Base-by-base conservation (phyloP, 2,888 invertebrate genomes). In the Ctenicera cuprea region DNA sequence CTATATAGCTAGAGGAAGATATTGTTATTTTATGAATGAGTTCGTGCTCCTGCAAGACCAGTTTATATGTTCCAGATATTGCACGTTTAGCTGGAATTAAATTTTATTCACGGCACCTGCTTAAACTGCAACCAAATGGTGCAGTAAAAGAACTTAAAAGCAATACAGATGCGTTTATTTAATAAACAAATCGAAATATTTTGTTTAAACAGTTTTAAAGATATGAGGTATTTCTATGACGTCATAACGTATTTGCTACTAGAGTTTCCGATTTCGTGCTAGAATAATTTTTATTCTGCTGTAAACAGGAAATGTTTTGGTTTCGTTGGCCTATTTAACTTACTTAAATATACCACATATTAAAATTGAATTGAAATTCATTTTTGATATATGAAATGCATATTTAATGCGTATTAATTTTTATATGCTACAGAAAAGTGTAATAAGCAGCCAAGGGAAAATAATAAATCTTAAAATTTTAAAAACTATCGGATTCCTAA, bases 271-370 rank as follows among this genome's bases (percentile, higher is more conserved):
- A 26, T 20, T n/a, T 9, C 11, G 20, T 11, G 18, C 30, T 30
- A 30, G 9, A 26, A 26, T 18, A 5, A 54, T 54, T 54, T 54
- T 54, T 54, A 30, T 26, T 1, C n/a, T 54, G 26, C 26, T 7
- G 12, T 54, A 54, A 54, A 54, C 54, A 54, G 54, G 54, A 54
- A 54, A 26, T 54, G 26, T 54, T 20, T 20, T 12, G 20, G 54
- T 54, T 54, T 12, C 0, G 30, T 26, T 54, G 54, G 30, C 54
- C 30, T 30, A n/a, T 30, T 54, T 54, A 5, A 30, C 54, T 54
- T 9, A n/a, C 12, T n/a, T 26, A 52, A 52, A 30, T 30, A 54
- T 3, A 30, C 30, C 22, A 14, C 26, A 30, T 9, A 54, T 54
- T 9, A 30, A n/a, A 18, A 14, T 1, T 18, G 3, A 45, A 8